Evolutionary conservation across 2,797 vertebrate species (phyloP).

Genomic region (Mormyrops attenuatus): DNA sequence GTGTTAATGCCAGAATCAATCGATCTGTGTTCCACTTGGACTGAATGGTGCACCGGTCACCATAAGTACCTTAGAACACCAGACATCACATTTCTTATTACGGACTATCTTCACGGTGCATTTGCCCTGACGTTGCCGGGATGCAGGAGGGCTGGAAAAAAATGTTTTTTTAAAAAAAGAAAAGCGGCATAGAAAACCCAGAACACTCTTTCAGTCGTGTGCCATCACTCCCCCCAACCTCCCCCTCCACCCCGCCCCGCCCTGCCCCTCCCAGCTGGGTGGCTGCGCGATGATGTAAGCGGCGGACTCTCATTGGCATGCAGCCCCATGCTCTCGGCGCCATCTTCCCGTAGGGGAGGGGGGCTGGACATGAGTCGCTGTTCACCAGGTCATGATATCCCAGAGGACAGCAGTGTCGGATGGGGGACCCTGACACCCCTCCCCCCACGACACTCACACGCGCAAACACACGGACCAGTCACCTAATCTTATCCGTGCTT

Average conservation of each 20-base stretch:
- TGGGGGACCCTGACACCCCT: not conserved
- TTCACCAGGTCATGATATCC: conserved; percentile 6
- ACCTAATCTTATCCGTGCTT: not conserved
- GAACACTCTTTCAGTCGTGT: not conserved
- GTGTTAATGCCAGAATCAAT: not conserved
- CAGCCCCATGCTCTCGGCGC: not conserved
- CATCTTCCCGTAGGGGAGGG: not conserved
- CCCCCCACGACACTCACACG: not conserved
- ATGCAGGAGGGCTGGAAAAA: not conserved
- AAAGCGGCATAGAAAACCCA: not conserved
- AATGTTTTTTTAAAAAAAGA: not conserved
- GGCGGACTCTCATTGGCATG: not conserved
- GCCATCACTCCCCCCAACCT: not conserved
- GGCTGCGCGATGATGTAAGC: not conserved
- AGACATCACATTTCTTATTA: not conserved
- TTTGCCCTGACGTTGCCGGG: not conserved
- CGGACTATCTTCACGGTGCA: not conserved
- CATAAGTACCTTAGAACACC: not conserved
- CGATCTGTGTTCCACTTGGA: not conserved
- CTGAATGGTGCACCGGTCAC: not conserved
- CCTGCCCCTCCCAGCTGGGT: not conserved
- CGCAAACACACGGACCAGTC: not conserved
- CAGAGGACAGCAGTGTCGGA: not conserved
- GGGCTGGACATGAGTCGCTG: not conserved
- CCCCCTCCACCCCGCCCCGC: too few species aligned